Evolutionary conservation across 2,113 vertebrate genomes (phyloP).

Genomic region (Pleuronectes platessa): DNA sequence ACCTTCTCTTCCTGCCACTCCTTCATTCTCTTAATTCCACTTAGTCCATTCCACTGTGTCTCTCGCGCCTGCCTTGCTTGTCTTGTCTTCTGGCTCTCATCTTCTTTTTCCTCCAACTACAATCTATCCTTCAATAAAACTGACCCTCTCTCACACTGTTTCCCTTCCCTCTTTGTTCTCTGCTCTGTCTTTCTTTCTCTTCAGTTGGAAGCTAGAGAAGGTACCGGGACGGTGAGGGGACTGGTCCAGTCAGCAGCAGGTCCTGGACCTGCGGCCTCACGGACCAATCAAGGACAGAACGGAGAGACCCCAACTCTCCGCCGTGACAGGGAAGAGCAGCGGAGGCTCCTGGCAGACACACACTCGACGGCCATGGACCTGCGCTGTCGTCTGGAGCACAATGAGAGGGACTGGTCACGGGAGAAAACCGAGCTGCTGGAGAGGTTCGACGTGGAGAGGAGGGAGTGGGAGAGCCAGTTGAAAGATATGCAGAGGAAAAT

Average conservation of each 20-base stretch:
- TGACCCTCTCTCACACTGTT: constrained; percentile 22
- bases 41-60: constrained; percentile 26
- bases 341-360: constrained; percentile 80
- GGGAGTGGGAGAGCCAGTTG: constrained; percentile 96
- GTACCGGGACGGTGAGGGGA: constrained; percentile 55
- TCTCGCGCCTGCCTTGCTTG: constrained; percentile 16
- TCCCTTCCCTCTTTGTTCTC: constrained; percentile 22
- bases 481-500: constrained; percentile 97
- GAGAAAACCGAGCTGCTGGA: constrained; percentile 94
- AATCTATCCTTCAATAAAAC: constrained; percentile 32
- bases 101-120: constrained; percentile 22
- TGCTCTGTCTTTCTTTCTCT: constrained; percentile 22
- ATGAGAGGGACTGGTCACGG: constrained; percentile 87
- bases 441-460: constrained; percentile 93
- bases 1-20: constrained; percentile 77
- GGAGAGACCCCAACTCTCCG: constrained; percentile 58
- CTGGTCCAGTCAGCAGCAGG: constrained; percentile 68
- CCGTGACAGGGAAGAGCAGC: constrained; percentile 82
- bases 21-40: constrained; percentile 74
- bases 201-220: constrained; percentile 80
- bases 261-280: constrained; percentile 57
- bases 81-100: constrained; percentile 45
- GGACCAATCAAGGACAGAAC: constrained; percentile 5
- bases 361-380: constrained; percentile 88
- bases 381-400: constrained; percentile 86